Conservation (phyloP, 2,113 vertebrate species). For the Steatornis caripensis region DNA sequence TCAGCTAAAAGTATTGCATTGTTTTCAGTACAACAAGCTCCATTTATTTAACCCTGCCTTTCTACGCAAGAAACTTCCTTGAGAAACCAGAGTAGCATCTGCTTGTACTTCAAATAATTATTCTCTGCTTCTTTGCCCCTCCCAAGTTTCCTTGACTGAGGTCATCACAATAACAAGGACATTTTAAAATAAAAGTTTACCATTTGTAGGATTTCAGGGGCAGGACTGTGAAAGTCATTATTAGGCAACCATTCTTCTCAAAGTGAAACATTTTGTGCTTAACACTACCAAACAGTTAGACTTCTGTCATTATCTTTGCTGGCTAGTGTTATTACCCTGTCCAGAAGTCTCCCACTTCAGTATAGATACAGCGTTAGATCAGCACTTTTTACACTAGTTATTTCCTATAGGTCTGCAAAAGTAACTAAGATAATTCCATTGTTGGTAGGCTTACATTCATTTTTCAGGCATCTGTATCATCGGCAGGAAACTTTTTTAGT, state of each 20-base stretch:
- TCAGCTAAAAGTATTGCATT: neutral
- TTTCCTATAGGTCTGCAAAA: neutral
- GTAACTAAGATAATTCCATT: neutral
- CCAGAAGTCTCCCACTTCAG: neutral
- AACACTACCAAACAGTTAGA: neutral
- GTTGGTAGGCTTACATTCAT: neutral
- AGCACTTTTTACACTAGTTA: neutral
- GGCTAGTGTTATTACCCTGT: neutral
- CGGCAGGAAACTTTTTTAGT: neutral
- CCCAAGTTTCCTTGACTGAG: neutral
- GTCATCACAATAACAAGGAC: neutral
- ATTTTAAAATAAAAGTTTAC: conserved; percentile 1
- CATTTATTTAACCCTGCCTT: neutral
- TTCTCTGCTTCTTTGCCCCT: neutral
- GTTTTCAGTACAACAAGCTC: neutral
- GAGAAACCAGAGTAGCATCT: neutral
- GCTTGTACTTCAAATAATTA: neutral
- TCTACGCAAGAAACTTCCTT: neutral
- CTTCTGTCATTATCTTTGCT: neutral
- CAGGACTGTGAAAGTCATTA: neutral
- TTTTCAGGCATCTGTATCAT: neutral
- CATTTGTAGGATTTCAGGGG: neutral
- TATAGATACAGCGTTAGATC: neutral
- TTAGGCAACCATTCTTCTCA: neutral
- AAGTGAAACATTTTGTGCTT: neutral